Evolutionary conservation across 1,140 invertebrate species (phyloP).

Genomic region (Sarcophaga bullata): DNA sequence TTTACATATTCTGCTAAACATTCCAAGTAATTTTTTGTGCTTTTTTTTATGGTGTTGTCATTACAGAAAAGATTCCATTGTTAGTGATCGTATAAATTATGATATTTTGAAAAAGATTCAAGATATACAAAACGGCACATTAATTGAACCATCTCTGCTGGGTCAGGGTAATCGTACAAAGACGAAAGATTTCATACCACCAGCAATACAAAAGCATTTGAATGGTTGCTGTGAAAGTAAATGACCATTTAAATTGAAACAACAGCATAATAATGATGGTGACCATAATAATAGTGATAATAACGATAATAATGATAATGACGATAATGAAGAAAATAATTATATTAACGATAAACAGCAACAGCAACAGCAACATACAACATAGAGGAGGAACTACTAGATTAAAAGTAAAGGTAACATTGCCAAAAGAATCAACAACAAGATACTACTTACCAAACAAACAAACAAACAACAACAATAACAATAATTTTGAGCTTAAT

Average conservation of each 20-base stretch:
- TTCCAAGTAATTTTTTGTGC: slow-evolving; percentile 51
- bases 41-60: background rate
- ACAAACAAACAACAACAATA: too few relatives aligned
- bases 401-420: too few relatives aligned
- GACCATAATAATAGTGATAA: slow-evolving; percentile 4
- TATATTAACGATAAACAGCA: too few relatives aligned
- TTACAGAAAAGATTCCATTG: slow-evolving; percentile 80
- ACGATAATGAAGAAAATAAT: background rate
- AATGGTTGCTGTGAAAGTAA: slow-evolving; percentile 62
- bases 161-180: slow-evolving; percentile 78
- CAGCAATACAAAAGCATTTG: slow-evolving; percentile 63
- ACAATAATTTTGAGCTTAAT: too few relatives aligned
- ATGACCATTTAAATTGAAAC: slow-evolving; percentile 51
- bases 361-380: too few relatives aligned
- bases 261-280: background rate
- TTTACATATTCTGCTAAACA: background rate
- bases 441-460: too few relatives aligned
- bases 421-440: too few relatives aligned
- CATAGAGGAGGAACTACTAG: too few relatives aligned
- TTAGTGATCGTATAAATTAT: slow-evolving; percentile 91
- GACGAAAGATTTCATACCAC: slow-evolving; percentile 83
- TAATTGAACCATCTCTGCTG: slow-evolving; percentile 79
- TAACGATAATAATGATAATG: background rate
- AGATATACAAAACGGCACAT: slow-evolving; percentile 77
- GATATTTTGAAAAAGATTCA: slow-evolving; percentile 86